Conservation (phyloP, 2,113 vertebrate species). For the Equus przewalskii region DNA sequence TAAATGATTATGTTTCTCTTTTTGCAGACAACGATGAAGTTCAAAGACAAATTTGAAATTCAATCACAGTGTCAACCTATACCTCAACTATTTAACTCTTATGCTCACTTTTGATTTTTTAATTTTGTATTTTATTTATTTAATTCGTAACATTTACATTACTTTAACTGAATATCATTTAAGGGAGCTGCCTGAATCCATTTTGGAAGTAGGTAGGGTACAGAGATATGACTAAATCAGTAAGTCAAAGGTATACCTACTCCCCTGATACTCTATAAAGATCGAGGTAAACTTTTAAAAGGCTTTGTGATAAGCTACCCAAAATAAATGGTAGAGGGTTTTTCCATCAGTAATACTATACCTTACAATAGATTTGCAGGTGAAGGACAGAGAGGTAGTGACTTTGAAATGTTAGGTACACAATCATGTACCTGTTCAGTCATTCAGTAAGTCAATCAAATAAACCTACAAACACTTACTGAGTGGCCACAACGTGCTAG, state of each 20-base stretch:
- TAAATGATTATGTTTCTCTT: not conserved
- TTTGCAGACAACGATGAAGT: not conserved
- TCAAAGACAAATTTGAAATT: slow-evolving; percentile 36
- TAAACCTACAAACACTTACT: not conserved
- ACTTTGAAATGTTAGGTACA: not conserved
- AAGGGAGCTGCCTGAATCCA: not conserved
- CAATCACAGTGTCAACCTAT: not conserved
- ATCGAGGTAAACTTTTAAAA: slow-evolving; percentile 17
- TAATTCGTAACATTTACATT: not conserved
- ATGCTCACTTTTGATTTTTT: not conserved
- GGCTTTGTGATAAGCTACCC: not conserved
- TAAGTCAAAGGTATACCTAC: not conserved
- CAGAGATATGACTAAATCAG: not conserved
- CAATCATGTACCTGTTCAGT: not conserved
- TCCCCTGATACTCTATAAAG: not conserved
- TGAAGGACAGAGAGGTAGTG: not conserved
- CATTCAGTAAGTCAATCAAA: not conserved
- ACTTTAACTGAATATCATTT: not conserved
- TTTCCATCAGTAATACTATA: not conserved
- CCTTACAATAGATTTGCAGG: not conserved
- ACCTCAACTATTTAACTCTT: not conserved
- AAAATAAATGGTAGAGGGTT: not conserved
- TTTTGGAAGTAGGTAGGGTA: not conserved
- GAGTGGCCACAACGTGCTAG: not conserved
- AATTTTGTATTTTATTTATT: not conserved